A percentile compares a stretch with the other conserved stretches of the same genome.
These are phyloP conservation scores for Spea hammondii DNA, from an alignment of 2,797 vertebrate species.

Conservation along the genomic window DNA sequence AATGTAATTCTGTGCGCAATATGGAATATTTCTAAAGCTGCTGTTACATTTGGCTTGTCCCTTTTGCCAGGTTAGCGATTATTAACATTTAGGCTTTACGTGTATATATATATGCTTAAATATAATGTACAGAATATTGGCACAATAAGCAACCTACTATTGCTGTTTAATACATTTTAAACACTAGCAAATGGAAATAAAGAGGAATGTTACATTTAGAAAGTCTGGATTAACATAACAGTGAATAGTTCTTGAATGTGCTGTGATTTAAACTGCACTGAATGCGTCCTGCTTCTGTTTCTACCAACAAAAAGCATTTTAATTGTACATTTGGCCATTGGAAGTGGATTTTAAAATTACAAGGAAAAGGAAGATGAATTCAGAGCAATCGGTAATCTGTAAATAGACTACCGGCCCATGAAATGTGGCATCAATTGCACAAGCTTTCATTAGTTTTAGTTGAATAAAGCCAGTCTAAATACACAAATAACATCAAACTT, in stretches of 20 bases:
- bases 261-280: slow-evolving; percentile 61
- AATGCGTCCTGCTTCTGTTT: slow-evolving; percentile 61
- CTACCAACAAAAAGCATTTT: slow-evolving; percentile 67
- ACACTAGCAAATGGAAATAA: slow-evolving; percentile 57
- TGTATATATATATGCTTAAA: not conserved
- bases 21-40: too few relatives aligned
- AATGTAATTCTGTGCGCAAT: too few relatives aligned
- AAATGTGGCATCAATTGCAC: slow-evolving; percentile 74
- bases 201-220: slow-evolving; percentile 58
- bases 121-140: slow-evolving; percentile 25
- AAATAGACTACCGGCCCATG: slow-evolving; percentile 72
- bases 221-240: slow-evolving; percentile 66
- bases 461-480: slow-evolving; percentile 96
- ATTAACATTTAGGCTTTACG: too few relatives aligned
- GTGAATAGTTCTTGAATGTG: slow-evolving; percentile 60
- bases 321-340: slow-evolving; percentile 68
- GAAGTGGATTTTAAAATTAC: slow-evolving; percentile 64
- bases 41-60: too few relatives aligned
- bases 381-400: slow-evolving; percentile 71
- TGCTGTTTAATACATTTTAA: slow-evolving; percentile 57
- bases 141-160: slow-evolving; percentile 41
- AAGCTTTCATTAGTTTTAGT: slow-evolving; percentile 71
- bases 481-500: slow-evolving; percentile 99
- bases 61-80: too few relatives aligned
- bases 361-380: slow-evolving; percentile 61